Percentiles rank a stretch among this genome's conserved stretches.
These are phyloP conservation scores for Chrysoperla carnea DNA, from an alignment of 1,140 invertebrate species.

Conservation along the genomic window DNA sequence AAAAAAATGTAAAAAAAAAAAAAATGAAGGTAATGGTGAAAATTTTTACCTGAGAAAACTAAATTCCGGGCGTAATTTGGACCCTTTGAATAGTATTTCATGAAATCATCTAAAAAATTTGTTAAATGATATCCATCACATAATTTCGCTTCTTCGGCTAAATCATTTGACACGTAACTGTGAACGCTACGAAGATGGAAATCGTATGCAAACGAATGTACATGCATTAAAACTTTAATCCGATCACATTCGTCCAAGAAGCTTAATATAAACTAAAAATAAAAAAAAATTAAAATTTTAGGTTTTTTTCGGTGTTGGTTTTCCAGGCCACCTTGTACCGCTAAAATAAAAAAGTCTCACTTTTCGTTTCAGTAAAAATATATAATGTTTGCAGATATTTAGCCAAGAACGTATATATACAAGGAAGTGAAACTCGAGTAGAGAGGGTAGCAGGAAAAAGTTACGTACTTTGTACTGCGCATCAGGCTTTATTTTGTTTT, in stretches of 20 bases:
- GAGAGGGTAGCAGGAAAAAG: background rate
- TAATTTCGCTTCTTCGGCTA: slow-evolving; percentile 30
- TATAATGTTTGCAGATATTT: no score
- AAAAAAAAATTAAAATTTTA: no score
- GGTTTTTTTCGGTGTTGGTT: no score
- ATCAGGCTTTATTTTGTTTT: no score
- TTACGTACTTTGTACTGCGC: no score
- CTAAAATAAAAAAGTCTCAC: no score
- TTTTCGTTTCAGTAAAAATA: no score
- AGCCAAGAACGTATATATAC: no score
- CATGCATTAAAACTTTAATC: slow-evolving; percentile 55
- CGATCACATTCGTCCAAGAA: slow-evolving; percentile 65
- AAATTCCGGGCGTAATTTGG: slow-evolving; percentile 70
- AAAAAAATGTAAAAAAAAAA: background rate
- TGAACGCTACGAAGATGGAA: slow-evolving; percentile 64
- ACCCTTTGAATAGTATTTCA: slow-evolving; percentile 67
- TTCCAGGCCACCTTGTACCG: no score
- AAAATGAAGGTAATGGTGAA: background rate
- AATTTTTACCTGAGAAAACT: slow-evolving; percentile 42
- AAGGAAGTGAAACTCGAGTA: no score
- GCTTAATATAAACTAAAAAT: slow-evolving; percentile 41
- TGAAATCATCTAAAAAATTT: slow-evolving; percentile 65
- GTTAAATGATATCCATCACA: slow-evolving; percentile 55
- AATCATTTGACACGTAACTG: slow-evolving; percentile 44
- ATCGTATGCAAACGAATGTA: slow-evolving; percentile 80